Evolutionary conservation across 2,888 invertebrate genomes (phyloP).

Genomic region (Scaptomyza cyrtandrae): DNA sequence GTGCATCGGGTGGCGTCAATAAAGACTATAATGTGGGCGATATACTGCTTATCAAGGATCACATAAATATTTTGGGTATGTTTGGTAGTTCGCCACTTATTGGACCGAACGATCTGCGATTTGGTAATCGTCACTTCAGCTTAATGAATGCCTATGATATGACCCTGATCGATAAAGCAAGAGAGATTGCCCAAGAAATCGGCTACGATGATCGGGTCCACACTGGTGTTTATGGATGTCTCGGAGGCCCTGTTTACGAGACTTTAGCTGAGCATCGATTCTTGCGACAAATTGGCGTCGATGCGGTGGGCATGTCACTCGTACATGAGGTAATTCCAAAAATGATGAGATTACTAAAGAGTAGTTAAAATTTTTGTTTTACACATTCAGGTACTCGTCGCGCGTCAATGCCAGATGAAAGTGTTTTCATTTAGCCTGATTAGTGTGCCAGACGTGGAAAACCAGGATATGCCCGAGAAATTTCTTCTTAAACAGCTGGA

Average conservation of each 20-base stretch:
- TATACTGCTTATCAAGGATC: slow-evolving; percentile 98
- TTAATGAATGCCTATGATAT: slow-evolving; percentile 95
- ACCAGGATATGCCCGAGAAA: slow-evolving; percentile 86
- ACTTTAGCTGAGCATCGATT: slow-evolving; percentile 95
- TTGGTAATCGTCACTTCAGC: slow-evolving; percentile 95
- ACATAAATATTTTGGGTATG: slow-evolving; percentile 98
- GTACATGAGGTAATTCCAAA: slow-evolving; percentile 87
- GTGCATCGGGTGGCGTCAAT: slow-evolving; percentile 98
- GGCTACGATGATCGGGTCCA: slow-evolving; percentile 89
- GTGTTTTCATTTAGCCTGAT: slow-evolving; percentile 96
- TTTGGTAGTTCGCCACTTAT: slow-evolving; percentile 94
- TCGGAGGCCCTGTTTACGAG: slow-evolving; percentile 97
- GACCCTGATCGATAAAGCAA: slow-evolving; percentile 88
- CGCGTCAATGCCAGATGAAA: slow-evolving; percentile 94
- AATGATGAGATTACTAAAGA: neutral
- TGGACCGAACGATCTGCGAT: slow-evolving; percentile 96
- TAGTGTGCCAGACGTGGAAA: slow-evolving; percentile 86
- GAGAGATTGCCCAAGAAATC: slow-evolving; percentile 88
- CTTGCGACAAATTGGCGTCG: slow-evolving; percentile 91
- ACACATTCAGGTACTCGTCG: slow-evolving; percentile 87
- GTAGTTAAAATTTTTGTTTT: neutral
- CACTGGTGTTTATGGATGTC: slow-evolving; percentile 96
- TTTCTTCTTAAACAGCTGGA: slow-evolving; percentile 57
- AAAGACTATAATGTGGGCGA: slow-evolving; percentile 94
- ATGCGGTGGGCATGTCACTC: slow-evolving; percentile 93